Evolutionary conservation across 2,113 vertebrate species (phyloP).

Genomic region (Periophthalmodon schlosseri): DNA sequence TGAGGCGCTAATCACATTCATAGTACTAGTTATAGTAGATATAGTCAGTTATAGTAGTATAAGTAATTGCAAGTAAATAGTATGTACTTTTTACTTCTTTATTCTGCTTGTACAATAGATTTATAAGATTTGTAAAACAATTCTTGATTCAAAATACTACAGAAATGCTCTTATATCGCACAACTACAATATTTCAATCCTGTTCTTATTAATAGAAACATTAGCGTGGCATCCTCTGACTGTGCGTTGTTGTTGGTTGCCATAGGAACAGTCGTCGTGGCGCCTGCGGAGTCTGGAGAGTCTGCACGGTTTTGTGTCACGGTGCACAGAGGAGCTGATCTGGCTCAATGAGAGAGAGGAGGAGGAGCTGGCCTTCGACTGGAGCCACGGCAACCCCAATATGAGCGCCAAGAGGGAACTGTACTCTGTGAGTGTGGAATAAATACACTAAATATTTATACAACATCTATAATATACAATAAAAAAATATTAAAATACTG

Average conservation of each 20-base stretch:
- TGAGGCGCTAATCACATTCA: too few relatives aligned
- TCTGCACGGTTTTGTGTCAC: conserved; percentile 88
- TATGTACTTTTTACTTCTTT: not conserved
- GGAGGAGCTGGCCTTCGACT: conserved; percentile 95
- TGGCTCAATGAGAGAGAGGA: conserved; percentile 99
- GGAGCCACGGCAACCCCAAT: conserved; percentile 90
- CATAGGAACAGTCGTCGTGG: conserved; percentile 92
- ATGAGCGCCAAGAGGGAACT: conserved; percentile 87
- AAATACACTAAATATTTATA: too few relatives aligned
- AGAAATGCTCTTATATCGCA: not conserved
- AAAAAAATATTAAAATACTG: too few relatives aligned
- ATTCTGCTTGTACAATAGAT: too few relatives aligned
- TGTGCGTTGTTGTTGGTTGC: conserved; percentile 54
- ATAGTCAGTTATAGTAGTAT: too few relatives aligned
- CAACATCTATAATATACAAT: too few relatives aligned
- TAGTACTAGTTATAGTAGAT: too few relatives aligned
- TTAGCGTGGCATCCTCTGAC: not conserved
- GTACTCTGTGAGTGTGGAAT: not conserved
- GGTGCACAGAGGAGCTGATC: conserved; percentile 92
- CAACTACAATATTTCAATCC: not conserved
- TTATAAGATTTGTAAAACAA: not conserved
- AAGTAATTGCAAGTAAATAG: not conserved
- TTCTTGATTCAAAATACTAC: not conserved
- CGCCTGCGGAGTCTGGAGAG: conserved; percentile 91
- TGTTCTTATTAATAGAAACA: not conserved